phyloP scores from a whole-genome alignment of 2,113 vertebrate species.

The Leucopternis melanops region DNA sequence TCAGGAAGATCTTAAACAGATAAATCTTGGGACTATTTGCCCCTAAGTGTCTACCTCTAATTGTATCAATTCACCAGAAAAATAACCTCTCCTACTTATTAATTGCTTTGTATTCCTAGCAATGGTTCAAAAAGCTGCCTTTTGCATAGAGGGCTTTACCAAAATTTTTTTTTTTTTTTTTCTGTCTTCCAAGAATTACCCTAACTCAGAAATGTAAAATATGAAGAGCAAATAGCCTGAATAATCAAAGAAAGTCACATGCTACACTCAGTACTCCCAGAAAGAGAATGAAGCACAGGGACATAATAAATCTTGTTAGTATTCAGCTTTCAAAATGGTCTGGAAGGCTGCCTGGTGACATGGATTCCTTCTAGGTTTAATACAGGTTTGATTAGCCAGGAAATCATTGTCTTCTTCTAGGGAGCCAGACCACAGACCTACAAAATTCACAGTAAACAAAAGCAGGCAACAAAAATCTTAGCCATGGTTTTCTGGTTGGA shows the following conservation, averaged over 20 bases:
- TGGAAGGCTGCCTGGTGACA: slow-evolving; percentile 30
- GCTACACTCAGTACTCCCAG: slow-evolving; percentile 4
- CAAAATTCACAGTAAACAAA: slow-evolving; percentile 4
- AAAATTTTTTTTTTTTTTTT: background rate
- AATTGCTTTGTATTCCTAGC: background rate
- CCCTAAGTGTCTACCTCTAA: background rate
- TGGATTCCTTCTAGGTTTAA: slow-evolving; percentile 21
- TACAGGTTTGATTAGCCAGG: slow-evolving; percentile 32
- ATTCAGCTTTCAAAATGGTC: slow-evolving; percentile 26
- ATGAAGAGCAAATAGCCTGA: slow-evolving; percentile 35
- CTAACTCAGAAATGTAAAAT: slow-evolving; percentile 30
- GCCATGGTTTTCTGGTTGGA: background rate
- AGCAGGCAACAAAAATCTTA: background rate
- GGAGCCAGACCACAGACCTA: background rate
- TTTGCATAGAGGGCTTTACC: background rate
- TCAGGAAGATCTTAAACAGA: background rate
- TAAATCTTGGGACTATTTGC: background rate
- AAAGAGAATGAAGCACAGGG: background rate
- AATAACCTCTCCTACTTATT: background rate
- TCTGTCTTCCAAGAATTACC: background rate
- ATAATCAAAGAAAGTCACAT: slow-evolving; percentile 32
- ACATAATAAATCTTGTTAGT: slow-evolving; percentile 41
- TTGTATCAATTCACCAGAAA: background rate
- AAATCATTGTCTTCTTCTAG: slow-evolving; percentile 11
- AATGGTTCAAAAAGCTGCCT: background rate